Base-by-base conservation (phyloP, 2,113 vertebrate species). In the Tretioscincus oriximinensis region DNA sequence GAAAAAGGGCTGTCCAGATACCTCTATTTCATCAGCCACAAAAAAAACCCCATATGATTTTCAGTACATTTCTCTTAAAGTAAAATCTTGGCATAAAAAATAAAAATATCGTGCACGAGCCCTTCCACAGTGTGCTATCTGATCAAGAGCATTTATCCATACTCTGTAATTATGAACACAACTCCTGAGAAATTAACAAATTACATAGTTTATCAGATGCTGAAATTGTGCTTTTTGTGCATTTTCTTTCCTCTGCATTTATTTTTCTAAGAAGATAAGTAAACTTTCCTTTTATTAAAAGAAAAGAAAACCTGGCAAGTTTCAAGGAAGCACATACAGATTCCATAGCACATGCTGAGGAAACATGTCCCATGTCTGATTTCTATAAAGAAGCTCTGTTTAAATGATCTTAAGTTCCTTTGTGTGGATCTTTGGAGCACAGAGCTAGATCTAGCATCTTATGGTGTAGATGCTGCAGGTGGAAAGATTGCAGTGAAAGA, bases 351-450 rank as follows among this genome's bases (percentile, higher is more conserved):
- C 8, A 47, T 63, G 24, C 26, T 45, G 1, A 28, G n/a, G 31
- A 10, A 6, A n/a, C n/a, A 49, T 66, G 1, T 47, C 21, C 81
- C 14, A 70, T 10, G 64, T 26, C 1, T 41, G 4, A 5, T 28
- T 83, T 4, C 2, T 61, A 1, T 16, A 73, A 41, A 54, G 9
- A 14, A 12, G 1, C 3, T 83, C 47, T 74, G 45, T 64, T 54
- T 67, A 63, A 41, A 2, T 31, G 1, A 11, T 22, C 16, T 18
- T 69, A 18, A 41, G 9, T 11, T 31, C 26, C n/a, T 1, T 12
- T 16, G 29, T 28, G 1, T 4, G 74, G 5, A 21, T 2, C 0
- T 54, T 49, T 22, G 65, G 12, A 58, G 0, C 0, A 9, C 51
- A 26, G 54, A 69, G 11, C 31, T 41, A 47, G 63, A 66, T 21